Evolutionary conservation across 2,113 vertebrate species (phyloP), one percentile per base, ranked within the genome.

Genomic region (Rousettus leschenaultii): DNA sequence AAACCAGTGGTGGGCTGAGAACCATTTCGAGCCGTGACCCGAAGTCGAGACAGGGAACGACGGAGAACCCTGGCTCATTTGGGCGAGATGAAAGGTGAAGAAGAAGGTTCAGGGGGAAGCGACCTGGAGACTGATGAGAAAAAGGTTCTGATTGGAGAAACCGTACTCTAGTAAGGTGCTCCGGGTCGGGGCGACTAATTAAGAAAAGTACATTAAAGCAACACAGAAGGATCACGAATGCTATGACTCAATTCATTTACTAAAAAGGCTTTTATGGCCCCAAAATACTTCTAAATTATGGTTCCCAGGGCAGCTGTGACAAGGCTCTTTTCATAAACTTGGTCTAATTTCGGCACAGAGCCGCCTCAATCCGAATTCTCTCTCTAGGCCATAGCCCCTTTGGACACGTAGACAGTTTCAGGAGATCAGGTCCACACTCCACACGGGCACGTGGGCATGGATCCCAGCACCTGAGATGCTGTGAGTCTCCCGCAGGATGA

Each of bases 401-500:
- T 35, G 89, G 95, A 63, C 59, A 57, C 48, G 45, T 9, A 45
- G 78, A 61, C 73, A 1, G 14, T 43, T 51, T 71, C 84, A 24
- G 0, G 19, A 28, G 65, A 80, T 18, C 18, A 0, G 68, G 75
- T 68, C 84, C 51, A 8, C 45, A 16, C n/a, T 30, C 66, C 61
- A 10, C 65, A 11, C 0, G 26, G 18, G 40, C 43, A 68, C 28
- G 12, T 73, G 90, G 51, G 57, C 71, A 61, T 57, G 57, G 75
- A 61, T 71, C 14, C 33, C 70, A 92, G 82, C 57, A 40, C 57
- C 51, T 11, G 38, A 35, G 53, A 10, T 0, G 35, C 30, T 48
- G 59, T 3, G 75, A 35, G 79, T 87, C 87, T 97, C 95, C 94
- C 89, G 73, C 84, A 86, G 92, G 26, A 85, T 10, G 96, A 97